Base-by-base conservation (phyloP, 1,140 invertebrate species). In the Nasonia vitripennis region DNA sequence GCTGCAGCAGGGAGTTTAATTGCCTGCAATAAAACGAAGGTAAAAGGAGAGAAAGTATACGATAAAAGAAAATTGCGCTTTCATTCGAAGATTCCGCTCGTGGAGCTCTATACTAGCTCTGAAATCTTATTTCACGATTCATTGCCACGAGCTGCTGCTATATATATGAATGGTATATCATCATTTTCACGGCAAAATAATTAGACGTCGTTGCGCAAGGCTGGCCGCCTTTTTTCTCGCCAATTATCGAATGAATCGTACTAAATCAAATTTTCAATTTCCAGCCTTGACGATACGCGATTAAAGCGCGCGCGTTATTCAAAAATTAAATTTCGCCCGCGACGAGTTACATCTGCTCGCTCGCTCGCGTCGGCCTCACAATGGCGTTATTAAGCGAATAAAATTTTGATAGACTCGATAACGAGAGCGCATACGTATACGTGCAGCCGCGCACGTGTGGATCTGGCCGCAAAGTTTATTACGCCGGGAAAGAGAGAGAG, bases 331-430 rank as follows among this genome's bases (percentile, higher is more conserved):
- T 62, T n/a, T 62, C 20, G 20, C 55, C 5, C 55, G 20, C 55
- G 20, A 20, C 34, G 17, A 55, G 14, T 62, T 62, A 62, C 55
- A 62, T 17, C 51, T 17, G 3, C 11, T 51, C 48, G 9, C 48
- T 9, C 3, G 14, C 27, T 27, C 27, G 48, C 7, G 6, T 17
- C 11, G 48, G 2, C 20, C 17, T 0, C 17, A 62, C 55, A 62
- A 62, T 62, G 55, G 55, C 55, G 6, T 62, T 78, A 78, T 62
- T 34, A 45, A 70, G 55, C 51, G 31, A 79, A 68, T 68, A 70
- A 70, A 80, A 80, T 80, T 80, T 70, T 80, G 62, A 80, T 80
- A 14, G 17, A 68, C 34, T 80, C 17, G 78, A 80, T 80, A 80
- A 80, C 62, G 55, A 68, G 62, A 37, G 12, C 10, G 12, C 51